A percentile compares a stretch with the other conserved stretches of the same genome.
Conservation (phyloP, 2,888 invertebrate species). For the Pyrochroa serraticornis region DNA sequence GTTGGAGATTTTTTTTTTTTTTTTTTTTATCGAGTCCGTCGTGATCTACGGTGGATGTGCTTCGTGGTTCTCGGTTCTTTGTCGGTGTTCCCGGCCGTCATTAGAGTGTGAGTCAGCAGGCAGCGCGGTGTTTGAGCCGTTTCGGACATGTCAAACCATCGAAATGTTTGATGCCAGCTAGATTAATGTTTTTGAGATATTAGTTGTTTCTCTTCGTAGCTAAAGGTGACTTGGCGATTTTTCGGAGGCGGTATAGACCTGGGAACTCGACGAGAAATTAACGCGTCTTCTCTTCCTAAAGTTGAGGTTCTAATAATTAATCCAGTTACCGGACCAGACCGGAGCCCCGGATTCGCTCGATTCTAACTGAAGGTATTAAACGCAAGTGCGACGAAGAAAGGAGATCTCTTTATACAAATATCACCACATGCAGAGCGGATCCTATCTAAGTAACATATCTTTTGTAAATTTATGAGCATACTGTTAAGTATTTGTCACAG, state of each 20-base stretch:
- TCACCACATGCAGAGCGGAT: slow-evolving; percentile 45
- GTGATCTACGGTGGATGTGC: slow-evolving; percentile 37
- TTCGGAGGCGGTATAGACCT: slow-evolving; percentile 36
- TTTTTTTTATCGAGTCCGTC: slow-evolving; percentile 24
- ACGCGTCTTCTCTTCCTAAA: slow-evolving; percentile 17
- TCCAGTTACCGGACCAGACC: background rate
- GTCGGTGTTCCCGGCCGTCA: slow-evolving; percentile 50
- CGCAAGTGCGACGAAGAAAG: slow-evolving; percentile 24
- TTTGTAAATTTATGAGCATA: slow-evolving; percentile 55
- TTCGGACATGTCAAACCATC: slow-evolving; percentile 51
- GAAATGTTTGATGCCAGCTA: slow-evolving; percentile 56
- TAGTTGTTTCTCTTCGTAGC: slow-evolving; percentile 13
- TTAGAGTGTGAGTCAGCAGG: slow-evolving; percentile 52
- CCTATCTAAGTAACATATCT: slow-evolving; percentile 54
- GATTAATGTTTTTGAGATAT: slow-evolving; percentile 58
- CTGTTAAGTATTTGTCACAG: slow-evolving; percentile 58
- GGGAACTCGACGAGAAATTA: slow-evolving; percentile 48
- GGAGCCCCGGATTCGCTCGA: slow-evolving; percentile 3
- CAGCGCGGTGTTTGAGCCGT: slow-evolving; percentile 40
- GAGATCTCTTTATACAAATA: slow-evolving; percentile 35
- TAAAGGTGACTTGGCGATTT: slow-evolving; percentile 26
- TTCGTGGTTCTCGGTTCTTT: slow-evolving; percentile 43
- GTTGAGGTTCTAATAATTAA: background rate
- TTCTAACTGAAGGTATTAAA: slow-evolving; percentile 30
- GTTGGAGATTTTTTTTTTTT: slow-evolving; percentile 29